These are phyloP conservation scores for Buteo buteo DNA, from an alignment of 2,113 vertebrate genomes.

Conservation along the genomic window DNA sequence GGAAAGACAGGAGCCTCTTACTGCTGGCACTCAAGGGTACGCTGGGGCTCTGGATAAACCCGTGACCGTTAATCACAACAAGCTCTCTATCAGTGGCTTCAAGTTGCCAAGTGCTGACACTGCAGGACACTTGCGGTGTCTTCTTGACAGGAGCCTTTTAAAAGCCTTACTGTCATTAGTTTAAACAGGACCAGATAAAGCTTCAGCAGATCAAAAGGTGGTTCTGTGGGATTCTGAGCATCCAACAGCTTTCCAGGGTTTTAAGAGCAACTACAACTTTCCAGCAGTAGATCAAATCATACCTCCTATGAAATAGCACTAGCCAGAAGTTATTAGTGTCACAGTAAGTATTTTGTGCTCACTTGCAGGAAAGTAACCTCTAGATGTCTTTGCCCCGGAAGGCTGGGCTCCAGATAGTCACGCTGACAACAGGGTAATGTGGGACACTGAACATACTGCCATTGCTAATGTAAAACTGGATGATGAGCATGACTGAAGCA, in stretches of 20 bases:
- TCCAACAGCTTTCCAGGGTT: fast-evolving
- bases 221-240: neutral
- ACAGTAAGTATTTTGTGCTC: neutral
- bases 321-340: neutral
- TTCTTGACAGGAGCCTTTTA: fast-evolving
- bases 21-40: neutral
- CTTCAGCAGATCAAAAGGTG: fast-evolving
- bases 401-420: neutral
- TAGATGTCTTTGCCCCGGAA: neutral
- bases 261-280: fast-evolving
- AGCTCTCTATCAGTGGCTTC: neutral
- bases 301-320: neutral
- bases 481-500: neutral
- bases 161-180: fast-evolving
- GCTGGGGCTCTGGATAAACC: fast-evolving
- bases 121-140: fast-evolving
- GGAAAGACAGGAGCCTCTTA: neutral
- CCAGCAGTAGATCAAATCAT: neutral
- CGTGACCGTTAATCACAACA: fast-evolving
- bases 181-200: neutral
- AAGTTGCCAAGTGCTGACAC: neutral
- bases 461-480: neutral
- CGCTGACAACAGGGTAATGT: fast-evolving
- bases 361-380: neutral
- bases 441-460: fast-evolving